Conservation (phyloP, 2,113 vertebrate species). For the Fukomys damarensis region DNA sequence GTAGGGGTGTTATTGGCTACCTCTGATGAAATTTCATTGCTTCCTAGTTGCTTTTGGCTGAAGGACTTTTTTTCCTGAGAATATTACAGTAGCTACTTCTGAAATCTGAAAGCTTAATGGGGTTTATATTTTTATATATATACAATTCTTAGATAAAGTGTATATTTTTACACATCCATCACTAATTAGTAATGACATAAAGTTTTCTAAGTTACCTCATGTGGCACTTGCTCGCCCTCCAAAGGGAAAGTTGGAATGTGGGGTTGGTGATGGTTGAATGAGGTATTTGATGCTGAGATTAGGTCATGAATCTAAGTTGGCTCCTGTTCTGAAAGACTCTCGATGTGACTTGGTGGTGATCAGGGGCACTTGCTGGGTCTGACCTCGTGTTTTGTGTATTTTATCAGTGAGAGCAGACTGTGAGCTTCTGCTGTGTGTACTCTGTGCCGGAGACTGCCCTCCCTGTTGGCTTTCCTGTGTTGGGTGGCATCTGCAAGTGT, state of each 20-base stretch:
- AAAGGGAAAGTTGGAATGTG: not conserved
- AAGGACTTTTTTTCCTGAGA: conserved; percentile 60
- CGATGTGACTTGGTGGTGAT: not conserved
- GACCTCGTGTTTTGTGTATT: conserved; percentile 31
- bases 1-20: conserved; percentile 56
- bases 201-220: conserved; percentile 56
- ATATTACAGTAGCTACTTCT: conserved; percentile 68
- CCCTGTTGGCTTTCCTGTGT: not conserved
- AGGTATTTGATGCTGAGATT: not conserved
- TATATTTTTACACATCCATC: conserved; percentile 77
- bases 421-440: not conserved
- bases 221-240: no score
- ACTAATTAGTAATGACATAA: conserved; percentile 68
- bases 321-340: conserved; percentile 54
- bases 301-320: not conserved
- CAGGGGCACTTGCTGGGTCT: conserved; percentile 35
- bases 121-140: conserved; percentile 18
- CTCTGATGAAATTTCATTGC: conserved; percentile 41
- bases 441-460: accelerated
- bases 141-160: conserved; percentile 63
- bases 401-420: not conserved
- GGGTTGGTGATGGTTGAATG: not conserved
- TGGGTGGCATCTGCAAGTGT: not conserved
- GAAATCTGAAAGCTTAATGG: conserved; percentile 65
- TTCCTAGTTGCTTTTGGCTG: conserved; percentile 66